Evolutionary conservation across 2,113 vertebrate species (phyloP), one percentile per base, ranked within the genome.

Genomic region (Porphyrio hochstetteri): DNA sequence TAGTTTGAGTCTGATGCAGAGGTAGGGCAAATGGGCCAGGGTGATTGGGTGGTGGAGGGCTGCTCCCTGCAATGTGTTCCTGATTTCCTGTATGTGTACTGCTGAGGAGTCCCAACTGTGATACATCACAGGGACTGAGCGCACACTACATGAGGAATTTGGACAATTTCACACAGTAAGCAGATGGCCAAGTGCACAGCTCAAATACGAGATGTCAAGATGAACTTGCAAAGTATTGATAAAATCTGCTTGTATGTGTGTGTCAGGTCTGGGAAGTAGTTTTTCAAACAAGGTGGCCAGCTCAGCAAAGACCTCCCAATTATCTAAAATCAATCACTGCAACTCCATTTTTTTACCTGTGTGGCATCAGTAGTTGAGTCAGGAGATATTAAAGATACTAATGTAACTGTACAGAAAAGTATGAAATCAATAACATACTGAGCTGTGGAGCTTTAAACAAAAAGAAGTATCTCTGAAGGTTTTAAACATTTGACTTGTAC

Each of bases 1-100:
- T 8, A 64, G 1, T 16, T 2, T 64, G 48, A 11, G 60, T 13
- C 9, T 59, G 16, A 15, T 53, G 8, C 0, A 2, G 5, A 50
- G 6, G 14, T 7, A 60, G 16, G 16, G 16, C 3, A 40, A 33
- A 38, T 11, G n/a, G n/a, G 53, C 8, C 3, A 7, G 20, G 2
- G 20, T n/a, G 40, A 21, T 20, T 70, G 28, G 5, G 25, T 4
- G 5, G 23, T 5, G 7, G 29, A 48, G 36, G n/a, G 16, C 4
- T 75, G 29, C 8, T 80, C 17, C 31, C n/a, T 57, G 12, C 28
- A 42, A 52, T 0, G 3, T 2, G 1, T 2, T 50, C 25, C 9
- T 1, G 10, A 19, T 38, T 46, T 67, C 48, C 5, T 16, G 7
- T 48, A 13, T 50, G 82, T 68, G 38, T 69, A 0, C 36, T 33